Conservation (phyloP, 2,888 invertebrate species). For the Drosophila affinis region DNA sequence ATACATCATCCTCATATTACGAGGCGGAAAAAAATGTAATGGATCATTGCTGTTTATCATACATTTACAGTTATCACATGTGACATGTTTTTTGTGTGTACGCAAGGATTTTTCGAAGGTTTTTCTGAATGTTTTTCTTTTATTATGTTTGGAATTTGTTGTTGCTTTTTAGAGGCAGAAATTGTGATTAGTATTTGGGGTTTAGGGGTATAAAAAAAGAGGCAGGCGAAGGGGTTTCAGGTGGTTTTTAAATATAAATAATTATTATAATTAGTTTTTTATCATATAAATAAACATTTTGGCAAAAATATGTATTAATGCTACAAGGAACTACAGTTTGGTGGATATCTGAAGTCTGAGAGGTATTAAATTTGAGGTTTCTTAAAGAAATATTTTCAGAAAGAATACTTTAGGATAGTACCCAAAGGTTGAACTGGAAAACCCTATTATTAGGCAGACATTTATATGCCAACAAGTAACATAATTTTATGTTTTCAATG, state of each 20-base stretch:
- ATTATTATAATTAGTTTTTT: background rate
- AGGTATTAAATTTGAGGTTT: background rate
- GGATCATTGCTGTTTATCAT: slow-evolving; percentile 69
- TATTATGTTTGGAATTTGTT: no score
- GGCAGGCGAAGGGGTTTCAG: no score
- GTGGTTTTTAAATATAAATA: background rate
- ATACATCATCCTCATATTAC: slow-evolving; percentile 48
- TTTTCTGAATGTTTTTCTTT: no score
- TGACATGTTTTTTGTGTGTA: slow-evolving; percentile 31
- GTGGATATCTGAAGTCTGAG: background rate
- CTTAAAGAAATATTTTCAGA: background rate
- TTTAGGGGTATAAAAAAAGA: no score
- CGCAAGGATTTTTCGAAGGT: slow-evolving; percentile 1
- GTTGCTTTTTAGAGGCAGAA: no score
- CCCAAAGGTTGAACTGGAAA: no score
- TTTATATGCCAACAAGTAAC: no score
- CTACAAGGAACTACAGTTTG: background rate
- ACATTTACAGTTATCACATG: slow-evolving; percentile 60
- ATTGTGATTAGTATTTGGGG: no score
- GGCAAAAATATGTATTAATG: background rate
- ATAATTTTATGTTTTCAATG: no score
- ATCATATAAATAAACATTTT: background rate
- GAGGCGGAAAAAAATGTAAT: slow-evolving; percentile 59
- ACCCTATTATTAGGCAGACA: no score
- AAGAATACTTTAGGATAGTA: no score